Evolutionary conservation across 2,888 invertebrate species (phyloP), one percentile per base, ranked within the genome.

Genomic region (Amorpha juglandis): DNA sequence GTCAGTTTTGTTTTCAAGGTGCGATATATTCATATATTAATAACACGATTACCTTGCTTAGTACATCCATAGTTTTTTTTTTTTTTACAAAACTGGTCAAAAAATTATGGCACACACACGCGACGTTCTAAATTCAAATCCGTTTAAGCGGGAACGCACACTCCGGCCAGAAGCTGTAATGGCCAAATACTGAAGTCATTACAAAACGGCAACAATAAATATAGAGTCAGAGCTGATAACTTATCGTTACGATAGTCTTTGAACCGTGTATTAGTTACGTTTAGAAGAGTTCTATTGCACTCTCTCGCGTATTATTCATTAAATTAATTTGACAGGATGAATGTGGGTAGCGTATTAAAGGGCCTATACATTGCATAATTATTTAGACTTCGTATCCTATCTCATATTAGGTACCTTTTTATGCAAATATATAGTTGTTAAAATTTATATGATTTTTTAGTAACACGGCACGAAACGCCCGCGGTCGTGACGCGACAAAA

Each of bases 201-300:
- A 52, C 53, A 55, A 21, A 52, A 51, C 66, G 63, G 35, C 63
- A 63, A 62, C 42, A 62, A 66, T 66, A 66, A 53, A 65, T 65
- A 65, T 65, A 27, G 1, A 58, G 55, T 65, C 50, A 50, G 38
- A 14, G 38, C 33, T 63, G 66, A 66, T 66, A 66, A 27, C 52
- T 62, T 63, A 62, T 66, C 45, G 16, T 66, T 45, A 62, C 62
- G 66, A 64, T 66, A 64, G 67, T 72, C 55, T 38, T 58, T 58
- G 38, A 58, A 58, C 42, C 19, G 19, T 7, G 42, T 42, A 58
- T 42, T 58, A 58, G 16, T 42, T 38, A 58, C 38, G 58, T 42
- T 55, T 21, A 42, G 58, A 58, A 19, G 19, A 16, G 19, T 19
- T 58, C 42, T 16, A 42, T 58, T 58, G 42, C 6, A 42, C 16